These are phyloP conservation scores for Patella caerulea DNA, from an alignment of 2,888 invertebrate species.

Conservation along the genomic window DNA sequence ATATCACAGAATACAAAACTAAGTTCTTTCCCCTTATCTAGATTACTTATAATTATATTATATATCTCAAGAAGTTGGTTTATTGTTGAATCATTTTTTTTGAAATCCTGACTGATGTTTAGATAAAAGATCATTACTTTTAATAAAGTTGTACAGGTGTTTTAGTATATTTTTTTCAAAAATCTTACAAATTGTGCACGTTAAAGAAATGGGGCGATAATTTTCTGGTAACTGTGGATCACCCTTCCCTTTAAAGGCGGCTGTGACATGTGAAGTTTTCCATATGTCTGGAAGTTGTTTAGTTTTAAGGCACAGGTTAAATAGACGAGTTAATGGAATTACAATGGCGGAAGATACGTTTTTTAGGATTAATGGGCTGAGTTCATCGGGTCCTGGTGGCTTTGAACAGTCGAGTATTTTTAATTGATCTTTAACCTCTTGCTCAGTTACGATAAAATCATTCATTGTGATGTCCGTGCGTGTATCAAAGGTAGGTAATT, in stretches of 20 bases:
- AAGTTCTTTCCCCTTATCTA: not conserved
- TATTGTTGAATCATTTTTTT: not conserved
- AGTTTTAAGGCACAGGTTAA: not conserved
- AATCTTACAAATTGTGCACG: not conserved
- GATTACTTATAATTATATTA: no score
- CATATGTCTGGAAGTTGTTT: not conserved
- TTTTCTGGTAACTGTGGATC: not conserved
- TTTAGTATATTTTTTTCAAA: not conserved
- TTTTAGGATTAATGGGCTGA: not conserved
- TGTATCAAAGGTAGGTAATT: not conserved
- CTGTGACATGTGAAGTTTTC: not conserved
- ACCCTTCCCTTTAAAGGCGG: not conserved
- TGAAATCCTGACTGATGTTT: not conserved
- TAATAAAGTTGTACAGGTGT: not conserved
- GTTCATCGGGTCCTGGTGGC: not conserved
- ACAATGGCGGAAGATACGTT: not conserved
- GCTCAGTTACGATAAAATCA: not conserved
- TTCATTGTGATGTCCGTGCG: not conserved
- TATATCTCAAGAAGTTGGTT: no score
- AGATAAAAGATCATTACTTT: not conserved
- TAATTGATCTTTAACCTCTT: not conserved
- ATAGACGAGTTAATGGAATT: not conserved
- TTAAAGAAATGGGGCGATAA: not conserved
- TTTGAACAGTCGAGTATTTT: not conserved
- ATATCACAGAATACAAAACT: conserved; percentile 16